Base-by-base conservation (phyloP, 2,113 vertebrate species). In the Nansenia antarctica region DNA sequence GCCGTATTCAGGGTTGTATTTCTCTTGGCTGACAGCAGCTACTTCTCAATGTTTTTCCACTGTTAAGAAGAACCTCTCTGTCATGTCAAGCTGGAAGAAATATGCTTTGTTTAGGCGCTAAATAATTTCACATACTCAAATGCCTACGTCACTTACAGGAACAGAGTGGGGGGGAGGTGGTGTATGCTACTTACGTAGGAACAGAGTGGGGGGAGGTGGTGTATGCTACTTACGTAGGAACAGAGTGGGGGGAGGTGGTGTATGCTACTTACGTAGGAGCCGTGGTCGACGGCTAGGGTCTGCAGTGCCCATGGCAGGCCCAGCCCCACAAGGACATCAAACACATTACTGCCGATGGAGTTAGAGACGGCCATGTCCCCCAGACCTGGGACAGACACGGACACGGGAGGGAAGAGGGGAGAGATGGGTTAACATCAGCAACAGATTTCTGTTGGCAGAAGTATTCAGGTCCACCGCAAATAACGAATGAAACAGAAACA, bases 331-430 rank as follows among this genome's bases (percentile, higher is more conserved):
- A 98, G 84, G 86, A 99, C 98, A 88, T 99, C 97, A 73, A 99
- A 99, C 47, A 99, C 96, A 5, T 99, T 99, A 89, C 96, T 98
- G 74, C 97, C 97, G 0, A 99, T 98, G 78, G 97, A 99, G 87
- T 99, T 98, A 35, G 96, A 99, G 52, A 99, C 95, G 0, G 97
- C 97, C 97, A 99, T 98, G 77, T 99, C 96, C 2, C 97, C 97
- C 93, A 99, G 93, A 53, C 97, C 97, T 99, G 74, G 15, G 27
- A 55, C 2, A 52, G 22, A 66, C 26, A 66, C 11, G 11, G 9
- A 67, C 45, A 58, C 9, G n/a, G 39, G 15, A 20, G 65, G 11
- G 49, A 24, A 29, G 39, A 11, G 8, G 0, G 5, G 27, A 52
- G 14, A 26, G 34, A 62, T 1, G 20, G 65, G 54, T 52, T n/a